Evolutionary conservation across 2,113 vertebrate species (phyloP), one percentile per base, ranked within the genome.

Genomic region (Amphilophus citrinellus): DNA sequence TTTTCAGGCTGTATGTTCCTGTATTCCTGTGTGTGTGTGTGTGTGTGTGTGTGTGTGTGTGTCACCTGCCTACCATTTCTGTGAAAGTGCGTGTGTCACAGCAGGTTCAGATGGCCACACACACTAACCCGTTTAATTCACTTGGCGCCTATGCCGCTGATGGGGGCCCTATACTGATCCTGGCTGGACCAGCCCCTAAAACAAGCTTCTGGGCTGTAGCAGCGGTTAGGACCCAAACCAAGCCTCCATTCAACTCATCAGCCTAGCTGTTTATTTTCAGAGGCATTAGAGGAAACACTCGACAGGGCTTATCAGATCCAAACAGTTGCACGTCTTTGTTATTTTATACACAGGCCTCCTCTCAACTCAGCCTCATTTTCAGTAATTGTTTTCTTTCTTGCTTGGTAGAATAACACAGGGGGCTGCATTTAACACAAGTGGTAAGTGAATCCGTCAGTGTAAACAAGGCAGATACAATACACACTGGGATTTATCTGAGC

Each of bases 341-440:
- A 82, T 95, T 93, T 87, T 90, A 93, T 91, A 95, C 93, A 94
- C 91, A 94, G 85, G 76, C 84, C 94, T 91, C 87, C 78, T 93
- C 92, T 95, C 85, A 93, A 91, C 90, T 87, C 79, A 7, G 87
- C 80, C 92, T 91, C 89, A 91, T 94, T 94, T 94, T 93, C 85
- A 77, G 79, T 93, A 95, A 95, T 95, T 95, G 93, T 95, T 96
- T 96, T 95, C 92, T 93, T 94, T 94, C 89, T 95, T 91, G 91
- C 91, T 91, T 76, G 81, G 82, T 94, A 82, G 90, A 95, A 95
- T 94, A 95, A 95, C 94, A 95, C 65, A 89, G 87, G 86, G 86
- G 86, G 90, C 88, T 90, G 87, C 92, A 87, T 94, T 93, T 94
- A 93, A 93, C 91, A 91, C 88, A 89, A 93, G 91, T 89, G 86